Base-by-base conservation (phyloP, 2,797 vertebrate species). In the Chrosomus eos region DNA sequence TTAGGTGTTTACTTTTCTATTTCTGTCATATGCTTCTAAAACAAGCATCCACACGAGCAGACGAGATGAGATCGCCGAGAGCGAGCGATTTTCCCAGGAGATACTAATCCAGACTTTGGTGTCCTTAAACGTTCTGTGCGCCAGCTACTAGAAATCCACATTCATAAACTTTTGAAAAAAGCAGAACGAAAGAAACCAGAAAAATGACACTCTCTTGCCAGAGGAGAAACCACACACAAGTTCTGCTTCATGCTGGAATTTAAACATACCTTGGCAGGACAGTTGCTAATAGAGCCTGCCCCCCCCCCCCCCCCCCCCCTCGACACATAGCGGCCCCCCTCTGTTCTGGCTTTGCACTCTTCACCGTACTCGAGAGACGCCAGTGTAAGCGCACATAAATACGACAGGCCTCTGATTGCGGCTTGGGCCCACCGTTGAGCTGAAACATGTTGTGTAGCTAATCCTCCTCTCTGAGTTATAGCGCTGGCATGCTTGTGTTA, bases 181-280 rank as follows among this genome's bases (percentile, higher is more conserved):
- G 11, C 28, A 82, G 26, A 58, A 21, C 2, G 64, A 55, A 79
- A 31, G 55, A 77, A 84, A 60, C 38, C 62, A 58, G 43, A 78
- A 66, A 81, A 86, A 78, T 45, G 0, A 28, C 5, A 14, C 18
- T 73, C 48, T 81, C 64, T 81, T 68, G 66, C 45, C 80, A 83
- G 19, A 62, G 60, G 28, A 75, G 40, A 76, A 80, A 75, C 82
- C 71, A 76, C 83, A 82, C 51, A 84, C 60, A 79, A 68, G 26
- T 62, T 40, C 68, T 73, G 66, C 82, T 66, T 64, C 48, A 68
- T 74, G 70, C 43, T 83, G 70, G 81, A 85, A 88, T 84, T 85
- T 55, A 83, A 82, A 40, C 81, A 84, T 78, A 70, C 67, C 67
- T 81, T 86, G 82, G 78, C 88, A 87, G 84, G 64, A 81, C 79